A percentile compares a stretch with the other conserved stretches of the same genome.
These are phyloP conservation scores for Hydrolagus affinis DNA, from an alignment of 2,113 vertebrate genomes.

Conservation along the genomic window DNA sequence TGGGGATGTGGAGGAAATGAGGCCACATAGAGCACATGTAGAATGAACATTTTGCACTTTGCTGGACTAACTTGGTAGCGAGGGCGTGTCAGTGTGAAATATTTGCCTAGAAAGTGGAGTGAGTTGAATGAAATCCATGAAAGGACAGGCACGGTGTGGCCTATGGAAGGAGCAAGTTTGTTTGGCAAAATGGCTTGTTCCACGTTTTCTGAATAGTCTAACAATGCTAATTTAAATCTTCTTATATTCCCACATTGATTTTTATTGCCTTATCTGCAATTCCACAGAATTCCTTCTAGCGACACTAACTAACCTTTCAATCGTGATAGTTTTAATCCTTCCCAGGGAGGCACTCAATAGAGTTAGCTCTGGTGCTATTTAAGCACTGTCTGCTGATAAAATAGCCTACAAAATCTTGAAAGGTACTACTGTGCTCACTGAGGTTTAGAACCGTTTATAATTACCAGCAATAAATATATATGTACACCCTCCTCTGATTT, in stretches of 20 bases:
- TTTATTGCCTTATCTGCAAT: background rate
- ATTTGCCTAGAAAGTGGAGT: too few species aligned
- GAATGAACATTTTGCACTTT: too few species aligned
- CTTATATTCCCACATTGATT: background rate
- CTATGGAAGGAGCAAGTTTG: too few species aligned
- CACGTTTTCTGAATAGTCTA: too few species aligned
- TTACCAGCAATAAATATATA: background rate
- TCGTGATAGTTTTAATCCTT: background rate
- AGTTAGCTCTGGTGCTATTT: background rate
- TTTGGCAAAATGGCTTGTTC: too few species aligned
- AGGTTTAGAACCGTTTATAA: background rate
- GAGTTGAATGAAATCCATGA: too few species aligned
- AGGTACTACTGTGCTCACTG: background rate
- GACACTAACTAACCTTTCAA: background rate
- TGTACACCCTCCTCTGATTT: background rate
- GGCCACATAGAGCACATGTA: too few species aligned
- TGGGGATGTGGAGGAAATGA: too few species aligned
- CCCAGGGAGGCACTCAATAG: background rate
- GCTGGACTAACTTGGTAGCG: too few species aligned
- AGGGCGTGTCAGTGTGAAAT: too few species aligned
- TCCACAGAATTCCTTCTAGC: background rate
- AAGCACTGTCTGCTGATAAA: background rate
- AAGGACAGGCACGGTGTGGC: too few species aligned
- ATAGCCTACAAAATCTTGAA: background rate
- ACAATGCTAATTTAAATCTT: too few species aligned